Conservation (phyloP, 1,140 invertebrate species). For the Tetramorium parvispinum region DNA sequence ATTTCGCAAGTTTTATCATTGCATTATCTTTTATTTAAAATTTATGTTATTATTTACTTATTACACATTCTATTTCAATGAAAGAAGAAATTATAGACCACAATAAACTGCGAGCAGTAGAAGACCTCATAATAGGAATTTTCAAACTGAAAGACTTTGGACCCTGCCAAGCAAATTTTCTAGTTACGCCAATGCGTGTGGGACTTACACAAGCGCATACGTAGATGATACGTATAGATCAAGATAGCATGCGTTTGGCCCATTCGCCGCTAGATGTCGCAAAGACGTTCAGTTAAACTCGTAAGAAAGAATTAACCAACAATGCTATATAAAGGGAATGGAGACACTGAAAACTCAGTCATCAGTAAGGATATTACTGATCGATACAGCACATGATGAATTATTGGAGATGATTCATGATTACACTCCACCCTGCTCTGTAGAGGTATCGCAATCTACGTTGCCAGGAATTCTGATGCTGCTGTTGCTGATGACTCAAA, state of each 20-base stretch:
- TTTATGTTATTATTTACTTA: no score
- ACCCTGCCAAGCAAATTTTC: no score
- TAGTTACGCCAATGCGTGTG: neutral
- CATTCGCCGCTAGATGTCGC: conserved; percentile 60
- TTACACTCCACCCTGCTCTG: conserved; percentile 77
- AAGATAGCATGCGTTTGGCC: neutral
- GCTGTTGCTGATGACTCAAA: conserved; percentile 16
- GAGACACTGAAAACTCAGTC: neutral
- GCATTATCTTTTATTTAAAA: no score
- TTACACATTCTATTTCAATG: no score
- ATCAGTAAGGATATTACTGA: conserved; percentile 70
- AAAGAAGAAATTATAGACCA: no score
- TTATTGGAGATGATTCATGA: conserved; percentile 78
- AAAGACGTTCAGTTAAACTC: neutral
- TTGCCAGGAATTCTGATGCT: conserved; percentile 79
- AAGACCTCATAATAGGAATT: no score
- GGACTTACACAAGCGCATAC: neutral
- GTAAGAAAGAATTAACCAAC: neutral
- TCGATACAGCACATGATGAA: conserved; percentile 80
- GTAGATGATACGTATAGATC: no score
- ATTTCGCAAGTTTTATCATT: no score
- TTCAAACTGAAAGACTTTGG: no score
- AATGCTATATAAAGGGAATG: neutral
- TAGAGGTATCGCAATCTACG: conserved; percentile 75
- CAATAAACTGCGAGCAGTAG: no score